A percentile compares a stretch with the other conserved stretches of the same genome.
phyloP scores from a whole-genome alignment of 2,888 invertebrate species.

The Philereme vetulata region DNA sequence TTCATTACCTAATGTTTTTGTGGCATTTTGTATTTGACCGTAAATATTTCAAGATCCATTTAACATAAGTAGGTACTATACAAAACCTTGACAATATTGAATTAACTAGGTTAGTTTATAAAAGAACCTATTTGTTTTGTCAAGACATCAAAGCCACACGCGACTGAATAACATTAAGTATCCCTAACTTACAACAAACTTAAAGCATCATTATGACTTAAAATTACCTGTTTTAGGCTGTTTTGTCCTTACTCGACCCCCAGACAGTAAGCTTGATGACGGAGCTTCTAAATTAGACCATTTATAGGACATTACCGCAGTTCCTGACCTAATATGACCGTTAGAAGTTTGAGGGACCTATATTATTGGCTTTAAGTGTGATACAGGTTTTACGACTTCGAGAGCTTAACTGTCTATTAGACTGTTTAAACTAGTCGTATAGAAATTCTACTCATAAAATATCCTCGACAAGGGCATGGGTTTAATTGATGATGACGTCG shows the following conservation, averaged over 20 bases:
- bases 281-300: slow-evolving; percentile 25
- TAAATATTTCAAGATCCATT: too few relatives aligned
- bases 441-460: not conserved
- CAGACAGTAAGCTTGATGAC: slow-evolving; percentile 25
- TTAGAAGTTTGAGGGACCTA: slow-evolving; percentile 10
- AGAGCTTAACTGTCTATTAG: slow-evolving; percentile 3
- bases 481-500: not conserved
- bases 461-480: not conserved
- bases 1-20: too few relatives aligned
- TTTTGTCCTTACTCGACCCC: slow-evolving; percentile 28
- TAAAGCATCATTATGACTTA: slow-evolving; percentile 23
- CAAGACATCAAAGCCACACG: slow-evolving; percentile 16
- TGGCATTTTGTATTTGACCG: too few relatives aligned
- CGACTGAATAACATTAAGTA: slow-evolving; percentile 19
- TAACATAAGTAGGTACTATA: too few relatives aligned
- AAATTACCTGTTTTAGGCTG: slow-evolving; percentile 27
- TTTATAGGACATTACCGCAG: slow-evolving; percentile 5
- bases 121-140: slow-evolving; percentile 18
- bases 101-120: slow-evolving; percentile 7
- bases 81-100: not conserved
- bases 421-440: not conserved
- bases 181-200: slow-evolving; percentile 9
- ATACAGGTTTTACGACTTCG: slow-evolving; percentile 10
- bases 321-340: slow-evolving; percentile 23
- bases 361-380: slow-evolving; percentile 12